Base-by-base conservation (phyloP, 2,888 invertebrate species). In the Pocota personata region DNA sequence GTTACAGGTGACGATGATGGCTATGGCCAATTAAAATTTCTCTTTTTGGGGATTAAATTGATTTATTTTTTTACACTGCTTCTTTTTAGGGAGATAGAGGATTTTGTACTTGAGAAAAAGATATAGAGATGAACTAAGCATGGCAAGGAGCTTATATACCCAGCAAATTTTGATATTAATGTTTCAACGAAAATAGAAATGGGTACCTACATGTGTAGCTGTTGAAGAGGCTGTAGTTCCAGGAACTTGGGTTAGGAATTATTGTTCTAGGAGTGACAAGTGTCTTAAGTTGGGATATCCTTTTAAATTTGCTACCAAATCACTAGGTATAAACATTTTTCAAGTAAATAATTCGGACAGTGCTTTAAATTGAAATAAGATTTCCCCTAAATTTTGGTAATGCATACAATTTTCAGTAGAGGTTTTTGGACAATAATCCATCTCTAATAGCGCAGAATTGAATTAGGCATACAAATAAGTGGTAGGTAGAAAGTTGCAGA, bases 1-100 rank as follows among this genome's bases (percentile, higher is more conserved):
- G 27, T 21, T 67, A 8, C 21, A 46, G 58, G 58, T 16, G 67
- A 43, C 37, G 30, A 40, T 30, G 57, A 72, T 67, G 76, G 24
- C 50, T 30, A 37, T 50, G 14, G 67, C 60, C 67, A 69, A 77
- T 77, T 60, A 60, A 40, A 77, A 32, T 60, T 58, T 37, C 21
- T n/a, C 12, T 19, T 24, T 30, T 52, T 60, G 1, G 10, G 27
- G 40, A 46, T 75, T 55, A 46, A 46, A 57, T 35, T 43, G 40
- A 52, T 48, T 76, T 50, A 37, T 62, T 64, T 16, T 24, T 62
- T 27, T 10, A 57, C 30, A 10, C 35, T 35, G 52, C 3, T 24
- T 55, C 27, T 27, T 8, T 7, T 1, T 35, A 21, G 5, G 8
- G 1, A 8, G 8, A 16, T 30, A 16, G 46, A 62, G 12, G 10